A percentile compares a stretch with the other conserved stretches of the same genome.
Evolutionary conservation across 2,113 vertebrate species (phyloP).

Genomic region (Aegypius monachus): DNA sequence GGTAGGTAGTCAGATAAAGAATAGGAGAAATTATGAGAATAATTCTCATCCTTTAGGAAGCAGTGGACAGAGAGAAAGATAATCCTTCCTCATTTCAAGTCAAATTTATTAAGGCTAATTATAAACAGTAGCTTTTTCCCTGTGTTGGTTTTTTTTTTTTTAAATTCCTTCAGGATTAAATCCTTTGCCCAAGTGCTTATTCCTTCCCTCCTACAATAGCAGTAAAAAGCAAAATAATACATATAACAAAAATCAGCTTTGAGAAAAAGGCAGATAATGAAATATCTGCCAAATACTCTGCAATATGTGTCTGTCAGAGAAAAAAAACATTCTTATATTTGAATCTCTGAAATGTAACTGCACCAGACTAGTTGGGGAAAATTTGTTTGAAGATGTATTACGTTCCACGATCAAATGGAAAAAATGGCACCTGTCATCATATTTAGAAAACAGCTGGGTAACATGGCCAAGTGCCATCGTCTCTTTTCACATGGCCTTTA

Average conservation of each 20-base stretch:
- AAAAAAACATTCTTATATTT: constrained; percentile 26
- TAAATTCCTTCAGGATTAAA: not conserved
- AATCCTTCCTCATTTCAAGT: not conserved
- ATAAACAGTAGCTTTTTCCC: not conserved
- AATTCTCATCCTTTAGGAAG: not conserved
- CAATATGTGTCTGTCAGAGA: not conserved
- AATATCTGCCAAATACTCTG: constrained; percentile 8
- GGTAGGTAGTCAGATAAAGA: not conserved
- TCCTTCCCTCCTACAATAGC: not conserved
- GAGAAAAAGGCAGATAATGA: not conserved
- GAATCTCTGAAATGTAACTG: constrained; percentile 64
- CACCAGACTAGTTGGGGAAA: constrained; percentile 61
- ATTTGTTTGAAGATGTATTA: constrained; percentile 83
- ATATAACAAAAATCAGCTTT: not conserved
- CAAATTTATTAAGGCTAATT: not conserved
- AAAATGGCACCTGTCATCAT: constrained; percentile 78
- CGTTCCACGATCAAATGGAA: constrained; percentile 80
- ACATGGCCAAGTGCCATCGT: constrained; percentile 71
- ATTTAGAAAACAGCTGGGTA: constrained; percentile 76
- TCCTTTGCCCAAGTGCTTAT: not conserved
- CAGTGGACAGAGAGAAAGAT: not conserved
- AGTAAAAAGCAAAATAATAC: not conserved
- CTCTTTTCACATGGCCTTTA: constrained; percentile 69
- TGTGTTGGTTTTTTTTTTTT: not conserved
- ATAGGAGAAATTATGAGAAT: not conserved